Conservation (phyloP, 2,113 vertebrate genomes). For the Isurus oxyrinchus region DNA sequence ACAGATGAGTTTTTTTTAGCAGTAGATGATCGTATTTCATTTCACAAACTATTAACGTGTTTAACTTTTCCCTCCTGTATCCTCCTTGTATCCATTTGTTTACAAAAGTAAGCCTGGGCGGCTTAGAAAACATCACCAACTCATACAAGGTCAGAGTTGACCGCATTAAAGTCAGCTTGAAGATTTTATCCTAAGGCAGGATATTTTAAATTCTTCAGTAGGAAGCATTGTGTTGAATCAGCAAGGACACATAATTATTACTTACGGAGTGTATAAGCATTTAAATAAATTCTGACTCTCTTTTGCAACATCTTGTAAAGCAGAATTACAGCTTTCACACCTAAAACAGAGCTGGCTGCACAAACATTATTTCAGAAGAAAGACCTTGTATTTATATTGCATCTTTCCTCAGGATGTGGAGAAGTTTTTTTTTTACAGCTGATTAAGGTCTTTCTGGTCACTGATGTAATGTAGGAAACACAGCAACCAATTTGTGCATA, state of each 20-base stretch:
- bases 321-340: background rate
- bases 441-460: too few species aligned
- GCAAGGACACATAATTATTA: background rate
- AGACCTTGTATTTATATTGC: too few species aligned
- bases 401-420: too few species aligned
- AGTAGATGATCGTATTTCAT: background rate
- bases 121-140: background rate
- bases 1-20: background rate
- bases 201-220: conserved; percentile 26
- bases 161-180: background rate
- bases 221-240: background rate
- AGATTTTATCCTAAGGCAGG: background rate
- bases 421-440: too few species aligned
- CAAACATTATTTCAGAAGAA: background rate
- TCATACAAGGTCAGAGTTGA: background rate
- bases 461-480: too few species aligned
- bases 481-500: too few species aligned
- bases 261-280: background rate
- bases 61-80: background rate
- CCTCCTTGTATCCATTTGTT: background rate
- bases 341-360: background rate
- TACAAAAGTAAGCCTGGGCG: background rate
- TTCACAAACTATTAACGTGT: background rate
- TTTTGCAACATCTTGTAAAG: background rate
- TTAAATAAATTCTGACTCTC: background rate